Percentiles rank a stretch among this genome's conserved stretches.
Conservation (phyloP, 2,888 invertebrate species). For the Ramazzottius varieornatus region DNA sequence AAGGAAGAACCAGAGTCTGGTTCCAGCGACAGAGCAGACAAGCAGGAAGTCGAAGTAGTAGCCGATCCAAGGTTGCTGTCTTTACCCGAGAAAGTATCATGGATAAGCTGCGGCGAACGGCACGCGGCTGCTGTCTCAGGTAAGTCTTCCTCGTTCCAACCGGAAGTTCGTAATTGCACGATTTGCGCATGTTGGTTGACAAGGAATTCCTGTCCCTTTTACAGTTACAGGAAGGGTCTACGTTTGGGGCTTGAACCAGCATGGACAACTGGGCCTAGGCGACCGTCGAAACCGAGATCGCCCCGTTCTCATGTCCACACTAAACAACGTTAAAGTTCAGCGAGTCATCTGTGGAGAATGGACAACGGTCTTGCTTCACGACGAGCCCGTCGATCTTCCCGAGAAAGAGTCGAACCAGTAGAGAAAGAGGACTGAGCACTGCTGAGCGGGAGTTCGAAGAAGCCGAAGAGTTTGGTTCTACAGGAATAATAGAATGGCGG, state of each 20-base stretch:
- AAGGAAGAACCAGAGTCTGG: neutral
- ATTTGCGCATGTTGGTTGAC: too few relatives aligned
- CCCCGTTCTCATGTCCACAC: neutral
- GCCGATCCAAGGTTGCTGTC: neutral
- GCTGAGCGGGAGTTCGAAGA: too few relatives aligned
- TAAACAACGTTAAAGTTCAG: neutral
- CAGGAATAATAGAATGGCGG: too few relatives aligned
- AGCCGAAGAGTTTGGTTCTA: too few relatives aligned
- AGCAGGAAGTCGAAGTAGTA: neutral
- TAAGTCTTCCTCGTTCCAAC: neutral
- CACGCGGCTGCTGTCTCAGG: neutral
- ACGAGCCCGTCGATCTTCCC: too few relatives aligned
- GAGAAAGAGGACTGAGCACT: too few relatives aligned
- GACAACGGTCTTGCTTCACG: neutral
- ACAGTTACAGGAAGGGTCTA: constrained; percentile 5
- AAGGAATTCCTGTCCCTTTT: too few relatives aligned
- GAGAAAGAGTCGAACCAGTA: too few relatives aligned
- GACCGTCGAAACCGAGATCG: constrained; percentile 6
- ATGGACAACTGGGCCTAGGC: constrained; percentile 7
- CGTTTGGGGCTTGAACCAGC: constrained; percentile 7
- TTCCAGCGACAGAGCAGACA: neutral
- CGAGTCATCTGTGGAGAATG: neutral
- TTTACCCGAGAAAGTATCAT: neutral
- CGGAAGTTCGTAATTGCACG: too few relatives aligned
- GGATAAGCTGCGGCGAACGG: neutral